Percentiles rank a stretch among this genome's conserved stretches.
Evolutionary conservation across 2,113 vertebrate genomes (phyloP).

Genomic region (Triplophysa tibetana): DNA sequence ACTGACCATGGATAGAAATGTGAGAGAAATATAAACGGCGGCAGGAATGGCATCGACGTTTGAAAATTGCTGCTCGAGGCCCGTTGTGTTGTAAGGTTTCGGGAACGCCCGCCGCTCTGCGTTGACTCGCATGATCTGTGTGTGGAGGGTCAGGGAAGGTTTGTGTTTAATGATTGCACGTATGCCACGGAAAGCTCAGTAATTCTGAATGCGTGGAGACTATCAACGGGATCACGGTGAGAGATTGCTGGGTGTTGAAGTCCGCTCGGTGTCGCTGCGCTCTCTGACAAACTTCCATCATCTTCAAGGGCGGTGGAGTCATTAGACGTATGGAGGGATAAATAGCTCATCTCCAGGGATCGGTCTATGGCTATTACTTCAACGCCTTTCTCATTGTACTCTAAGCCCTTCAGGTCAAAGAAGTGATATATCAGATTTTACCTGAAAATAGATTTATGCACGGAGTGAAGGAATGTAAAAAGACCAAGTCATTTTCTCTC

Average conservation of each 20-base stretch:
- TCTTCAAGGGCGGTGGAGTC: conserved; percentile 69
- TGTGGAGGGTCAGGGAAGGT: conserved; percentile 18
- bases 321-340: conserved; percentile 70
- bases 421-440: not conserved
- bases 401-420: not conserved
- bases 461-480: no score
- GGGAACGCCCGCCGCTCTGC: not conserved
- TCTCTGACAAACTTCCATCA: conserved; percentile 66
- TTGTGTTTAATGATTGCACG: conserved; percentile 22
- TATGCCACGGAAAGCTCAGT: conserved; percentile 53
- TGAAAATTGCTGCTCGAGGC: conserved; percentile 1
- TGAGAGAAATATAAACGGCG: not conserved
- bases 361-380: conserved; percentile 59
- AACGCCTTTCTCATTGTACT: conserved; percentile 52
- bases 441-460: not conserved
- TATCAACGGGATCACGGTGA: conserved; percentile 53
- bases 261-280: conserved; percentile 12
- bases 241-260: conserved; percentile 42
- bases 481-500: no score
- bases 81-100: not conserved
- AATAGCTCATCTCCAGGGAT: conserved; percentile 66
- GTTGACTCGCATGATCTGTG: conserved; percentile 56
- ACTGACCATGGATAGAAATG: conserved; percentile 7
- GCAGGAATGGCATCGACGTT: conserved; percentile 5
- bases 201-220: conserved; percentile 42